Conservation (phyloP, 2,113 vertebrate species). For the Equus quagga region DNA sequence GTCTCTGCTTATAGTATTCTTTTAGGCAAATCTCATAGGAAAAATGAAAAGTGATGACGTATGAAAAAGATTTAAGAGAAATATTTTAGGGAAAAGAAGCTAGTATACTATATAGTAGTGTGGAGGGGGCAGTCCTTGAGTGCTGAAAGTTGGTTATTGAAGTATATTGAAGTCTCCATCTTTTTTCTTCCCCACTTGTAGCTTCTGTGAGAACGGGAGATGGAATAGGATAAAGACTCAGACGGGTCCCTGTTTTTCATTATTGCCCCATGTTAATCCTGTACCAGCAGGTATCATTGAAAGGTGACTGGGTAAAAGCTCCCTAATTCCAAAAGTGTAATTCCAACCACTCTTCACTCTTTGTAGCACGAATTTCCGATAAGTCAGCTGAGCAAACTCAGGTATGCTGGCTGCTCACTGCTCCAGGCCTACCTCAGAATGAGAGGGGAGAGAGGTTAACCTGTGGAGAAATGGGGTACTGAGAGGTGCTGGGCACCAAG, state of each 20-base stretch:
- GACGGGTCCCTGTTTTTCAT: background rate
- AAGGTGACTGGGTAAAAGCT: background rate
- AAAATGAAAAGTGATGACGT: background rate
- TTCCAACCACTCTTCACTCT: background rate
- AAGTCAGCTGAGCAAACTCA: background rate
- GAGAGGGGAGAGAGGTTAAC: background rate
- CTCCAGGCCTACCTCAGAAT: background rate
- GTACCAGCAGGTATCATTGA: background rate
- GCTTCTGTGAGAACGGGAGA: conserved; percentile 32
- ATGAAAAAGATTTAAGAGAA: conserved; percentile 2
- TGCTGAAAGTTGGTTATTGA: background rate
- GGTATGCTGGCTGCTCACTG: background rate
- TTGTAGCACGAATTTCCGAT: background rate
- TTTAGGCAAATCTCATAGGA: background rate
- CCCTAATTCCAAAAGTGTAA: background rate
- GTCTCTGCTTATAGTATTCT: background rate
- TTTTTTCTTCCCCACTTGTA: background rate
- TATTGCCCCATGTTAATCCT: background rate
- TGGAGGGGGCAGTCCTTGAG: background rate
- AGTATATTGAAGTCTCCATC: background rate
- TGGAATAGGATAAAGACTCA: background rate
- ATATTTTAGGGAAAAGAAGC: background rate
- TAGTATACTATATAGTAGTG: background rate
- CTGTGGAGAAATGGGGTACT: background rate
- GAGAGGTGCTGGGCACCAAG: background rate